Percentiles rank a stretch among this genome's conserved stretches.
Conservation (phyloP, 2,797 vertebrate species). For the Phrynocephalus forsythii region DNA sequence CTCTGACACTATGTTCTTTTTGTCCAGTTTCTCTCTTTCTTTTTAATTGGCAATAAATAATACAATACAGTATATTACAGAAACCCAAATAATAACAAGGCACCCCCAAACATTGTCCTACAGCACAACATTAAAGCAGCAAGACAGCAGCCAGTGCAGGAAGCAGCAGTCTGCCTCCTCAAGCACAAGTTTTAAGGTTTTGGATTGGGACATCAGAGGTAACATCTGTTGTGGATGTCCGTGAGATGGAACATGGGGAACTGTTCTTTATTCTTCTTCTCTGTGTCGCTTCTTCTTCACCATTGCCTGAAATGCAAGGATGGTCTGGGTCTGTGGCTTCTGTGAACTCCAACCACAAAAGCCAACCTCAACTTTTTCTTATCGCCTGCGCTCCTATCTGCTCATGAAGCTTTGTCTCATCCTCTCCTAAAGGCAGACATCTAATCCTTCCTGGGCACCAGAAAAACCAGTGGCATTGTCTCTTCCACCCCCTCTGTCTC, state of each 20-base stretch:
- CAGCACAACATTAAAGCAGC: conserved; percentile 33
- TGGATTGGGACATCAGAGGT: background rate
- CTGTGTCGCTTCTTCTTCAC: background rate
- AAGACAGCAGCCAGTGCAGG: conserved; percentile 34
- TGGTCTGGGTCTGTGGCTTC: too few species aligned
- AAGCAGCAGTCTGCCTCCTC: conserved; percentile 41
- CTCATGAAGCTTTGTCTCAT: background rate
- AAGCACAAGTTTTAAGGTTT: background rate
- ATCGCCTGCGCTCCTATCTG: background rate
- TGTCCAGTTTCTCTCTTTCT: conserved; percentile 42
- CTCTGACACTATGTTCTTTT: background rate
- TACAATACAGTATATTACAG: conserved; percentile 55
- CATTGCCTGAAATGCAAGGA: background rate
- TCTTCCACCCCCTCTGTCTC: background rate
- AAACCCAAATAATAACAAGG: conserved; percentile 39
- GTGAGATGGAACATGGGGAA: background rate
- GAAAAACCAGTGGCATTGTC: background rate
- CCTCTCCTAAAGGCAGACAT: background rate
- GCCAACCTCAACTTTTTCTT: background rate
- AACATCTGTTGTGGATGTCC: background rate
- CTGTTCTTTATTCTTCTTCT: too few species aligned
- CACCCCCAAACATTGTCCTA: background rate
- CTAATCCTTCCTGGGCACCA: background rate
- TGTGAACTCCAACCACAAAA: background rate
- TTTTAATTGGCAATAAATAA: conserved; percentile 71